Conservation (phyloP, 2,888 invertebrate genomes). For the Cynaeus angustus region DNA sequence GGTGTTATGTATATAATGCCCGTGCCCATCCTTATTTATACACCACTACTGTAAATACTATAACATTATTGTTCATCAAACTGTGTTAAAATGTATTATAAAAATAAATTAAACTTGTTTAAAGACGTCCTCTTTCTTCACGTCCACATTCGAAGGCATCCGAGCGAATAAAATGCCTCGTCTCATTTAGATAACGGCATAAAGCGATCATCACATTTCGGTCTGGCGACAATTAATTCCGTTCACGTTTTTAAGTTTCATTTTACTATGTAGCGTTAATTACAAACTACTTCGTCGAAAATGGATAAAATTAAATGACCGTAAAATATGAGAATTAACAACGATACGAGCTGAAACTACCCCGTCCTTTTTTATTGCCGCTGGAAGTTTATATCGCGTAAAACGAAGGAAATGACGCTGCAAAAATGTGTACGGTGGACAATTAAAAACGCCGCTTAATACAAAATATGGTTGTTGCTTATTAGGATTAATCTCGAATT, state of each 20-base stretch:
- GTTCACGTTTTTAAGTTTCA: constrained; percentile 2
- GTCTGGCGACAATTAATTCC: background rate
- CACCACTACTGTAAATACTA: constrained; percentile 43
- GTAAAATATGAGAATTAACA: constrained; percentile 14
- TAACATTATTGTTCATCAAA: constrained; percentile 46
- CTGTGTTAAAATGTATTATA: constrained; percentile 48
- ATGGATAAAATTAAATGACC: constrained; percentile 11
- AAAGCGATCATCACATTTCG: constrained; percentile 25
- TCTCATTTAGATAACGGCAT: constrained; percentile 35
- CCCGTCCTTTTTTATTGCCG: background rate
- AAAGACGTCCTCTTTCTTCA: background rate
- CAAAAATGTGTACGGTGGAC: too few species aligned
- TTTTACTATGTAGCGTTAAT: constrained; percentile 5
- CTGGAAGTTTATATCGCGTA: background rate
- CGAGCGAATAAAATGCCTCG: constrained; percentile 13
- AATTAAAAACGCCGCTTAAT: too few species aligned
- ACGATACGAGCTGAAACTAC: background rate
- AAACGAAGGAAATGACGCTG: too few species aligned
- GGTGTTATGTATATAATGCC: constrained; percentile 49
- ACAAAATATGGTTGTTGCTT: too few species aligned
- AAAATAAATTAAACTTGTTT: constrained; percentile 42
- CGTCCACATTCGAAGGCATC: constrained; percentile 1
- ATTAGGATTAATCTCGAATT: too few species aligned
- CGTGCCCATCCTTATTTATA: constrained; percentile 49
- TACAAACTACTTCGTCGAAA: constrained; percentile 13